Evolutionary conservation across 92 coral and sea anemone species (phyloP).

Genomic region (Epizoanthus illoricatus): DNA sequence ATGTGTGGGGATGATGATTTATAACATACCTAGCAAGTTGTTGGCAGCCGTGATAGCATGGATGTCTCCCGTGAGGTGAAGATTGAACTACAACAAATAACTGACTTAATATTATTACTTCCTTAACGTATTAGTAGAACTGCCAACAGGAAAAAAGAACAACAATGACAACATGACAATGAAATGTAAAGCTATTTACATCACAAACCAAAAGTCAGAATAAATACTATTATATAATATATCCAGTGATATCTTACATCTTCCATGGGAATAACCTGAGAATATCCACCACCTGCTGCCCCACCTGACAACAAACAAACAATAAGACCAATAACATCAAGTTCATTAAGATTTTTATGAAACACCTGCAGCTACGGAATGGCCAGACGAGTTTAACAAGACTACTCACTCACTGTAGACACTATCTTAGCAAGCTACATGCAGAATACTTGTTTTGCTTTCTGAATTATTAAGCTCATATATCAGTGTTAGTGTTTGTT

Average conservation of each 20-base stretch:
- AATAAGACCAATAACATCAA: not conserved
- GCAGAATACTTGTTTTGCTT: too few species aligned
- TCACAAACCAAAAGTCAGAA: not conserved
- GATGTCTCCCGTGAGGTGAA: slow-evolving; percentile 95
- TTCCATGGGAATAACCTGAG: slow-evolving; percentile 98
- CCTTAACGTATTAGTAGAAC: not conserved
- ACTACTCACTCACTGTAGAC: too few species aligned
- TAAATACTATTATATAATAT: not conserved
- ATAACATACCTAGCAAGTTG: slow-evolving; percentile 83
- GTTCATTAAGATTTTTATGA: not conserved
- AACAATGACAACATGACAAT: too few species aligned
- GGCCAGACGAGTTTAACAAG: too few species aligned
- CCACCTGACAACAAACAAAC: slow-evolving; percentile 65
- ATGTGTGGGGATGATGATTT: too few species aligned
- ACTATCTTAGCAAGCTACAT: too few species aligned
- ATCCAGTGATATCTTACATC: slow-evolving; percentile 62
- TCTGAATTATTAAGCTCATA: too few species aligned
- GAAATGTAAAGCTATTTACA: too few species aligned
- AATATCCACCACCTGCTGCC: slow-evolving; percentile 98
- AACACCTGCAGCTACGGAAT: too few species aligned
- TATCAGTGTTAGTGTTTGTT: too few species aligned
- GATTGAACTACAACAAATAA: slow-evolving; percentile 74
- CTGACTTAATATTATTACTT: not conserved
- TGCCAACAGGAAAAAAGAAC: not conserved
- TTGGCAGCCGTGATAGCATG: slow-evolving; percentile 98